These are phyloP conservation scores for Stomorhina lunata DNA, from an alignment of 2,888 invertebrate genomes.

Conservation along the genomic window DNA sequence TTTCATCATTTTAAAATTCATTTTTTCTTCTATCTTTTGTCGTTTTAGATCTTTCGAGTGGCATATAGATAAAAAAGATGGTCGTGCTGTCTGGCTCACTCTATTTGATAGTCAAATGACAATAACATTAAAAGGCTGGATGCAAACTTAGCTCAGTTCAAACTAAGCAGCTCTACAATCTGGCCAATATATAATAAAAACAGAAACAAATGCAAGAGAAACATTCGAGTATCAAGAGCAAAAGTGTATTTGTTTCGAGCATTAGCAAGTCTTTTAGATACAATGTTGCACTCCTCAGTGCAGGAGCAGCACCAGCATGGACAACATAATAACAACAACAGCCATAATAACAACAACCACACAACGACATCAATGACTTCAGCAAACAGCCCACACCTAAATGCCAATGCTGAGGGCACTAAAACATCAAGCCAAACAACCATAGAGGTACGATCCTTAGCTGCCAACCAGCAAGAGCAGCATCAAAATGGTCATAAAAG, in stretches of 20 bases:
- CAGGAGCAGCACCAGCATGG: slow-evolving; percentile 58
- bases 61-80: slow-evolving; percentile 36
- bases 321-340: slow-evolving; percentile 20
- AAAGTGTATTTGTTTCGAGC: background rate
- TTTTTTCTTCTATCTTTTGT: slow-evolving; percentile 13
- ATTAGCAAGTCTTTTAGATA: slow-evolving; percentile 12
- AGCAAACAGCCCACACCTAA: slow-evolving; percentile 40
- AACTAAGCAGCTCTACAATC: slow-evolving; percentile 37
- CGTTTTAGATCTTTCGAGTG: slow-evolving; percentile 46
- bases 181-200: slow-evolving; percentile 22
- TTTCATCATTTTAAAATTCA: slow-evolving; percentile 25
- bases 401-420: slow-evolving; percentile 37
- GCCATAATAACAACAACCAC: slow-evolving; percentile 27
- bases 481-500: slow-evolving; percentile 39
- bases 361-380: slow-evolving; percentile 49
- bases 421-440: slow-evolving; percentile 24
- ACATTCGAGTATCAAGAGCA: background rate
- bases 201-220: slow-evolving; percentile 11
- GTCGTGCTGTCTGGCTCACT: slow-evolving; percentile 25
- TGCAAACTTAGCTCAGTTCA: slow-evolving; percentile 13
- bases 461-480: slow-evolving; percentile 45
- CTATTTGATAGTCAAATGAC: slow-evolving; percentile 60
- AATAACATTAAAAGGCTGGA: slow-evolving; percentile 55
- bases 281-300: slow-evolving; percentile 67
- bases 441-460: slow-evolving; percentile 47